Conservation (phyloP, 2,797 vertebrate genomes). For the Malacoctenus gilli region DNA sequence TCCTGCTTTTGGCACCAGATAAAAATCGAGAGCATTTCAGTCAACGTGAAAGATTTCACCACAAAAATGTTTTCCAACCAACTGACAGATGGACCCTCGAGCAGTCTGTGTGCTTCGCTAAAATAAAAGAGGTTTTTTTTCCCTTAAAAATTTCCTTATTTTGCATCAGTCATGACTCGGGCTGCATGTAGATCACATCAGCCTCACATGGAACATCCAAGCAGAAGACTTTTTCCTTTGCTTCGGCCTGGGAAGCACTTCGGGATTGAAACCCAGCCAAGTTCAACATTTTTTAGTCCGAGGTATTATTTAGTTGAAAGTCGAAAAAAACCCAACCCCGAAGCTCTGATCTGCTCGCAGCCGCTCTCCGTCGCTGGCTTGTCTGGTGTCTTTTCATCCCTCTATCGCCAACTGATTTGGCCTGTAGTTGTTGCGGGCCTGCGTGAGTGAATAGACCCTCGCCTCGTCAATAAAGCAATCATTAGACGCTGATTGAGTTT, state of each 20-base stretch:
- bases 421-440: constrained; percentile 60
- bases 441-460: constrained; percentile 70
- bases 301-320: constrained; percentile 38
- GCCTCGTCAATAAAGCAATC: constrained; percentile 82
- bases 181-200: background rate
- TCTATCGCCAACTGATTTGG: constrained; percentile 60
- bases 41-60: no score
- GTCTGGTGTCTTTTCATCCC: constrained; percentile 27
- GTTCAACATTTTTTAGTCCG: constrained; percentile 41
- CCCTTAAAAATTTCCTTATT: no score
- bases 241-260: constrained; percentile 24
- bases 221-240: constrained; percentile 13
- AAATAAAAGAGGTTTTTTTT: no score
- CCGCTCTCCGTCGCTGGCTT: constrained; percentile 26
- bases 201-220: background rate
- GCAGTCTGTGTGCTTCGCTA: background rate
- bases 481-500: constrained; percentile 83
- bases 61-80: background rate
- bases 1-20: no score
- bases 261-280: constrained; percentile 30
- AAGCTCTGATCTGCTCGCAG: constrained; percentile 30
- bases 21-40: no score
- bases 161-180: no score
- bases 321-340: constrained; percentile 59
- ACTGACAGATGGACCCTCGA: background rate